phyloP scores from a whole-genome alignment of 2,113 vertebrate genomes.

The Antigone vipio region DNA sequence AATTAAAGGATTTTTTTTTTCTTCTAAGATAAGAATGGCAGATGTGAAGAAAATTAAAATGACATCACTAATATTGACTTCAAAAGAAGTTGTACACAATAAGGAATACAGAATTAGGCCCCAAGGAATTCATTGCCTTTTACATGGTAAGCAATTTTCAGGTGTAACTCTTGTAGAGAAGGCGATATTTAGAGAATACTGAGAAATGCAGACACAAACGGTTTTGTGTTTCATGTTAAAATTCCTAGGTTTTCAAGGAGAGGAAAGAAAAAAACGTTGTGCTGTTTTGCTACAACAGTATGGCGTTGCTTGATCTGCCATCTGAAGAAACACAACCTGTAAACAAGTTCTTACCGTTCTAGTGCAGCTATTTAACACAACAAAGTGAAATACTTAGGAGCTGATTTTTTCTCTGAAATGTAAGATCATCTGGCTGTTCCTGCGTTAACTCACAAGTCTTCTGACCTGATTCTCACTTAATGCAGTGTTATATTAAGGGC shows the following conservation, averaged over 20 bases:
- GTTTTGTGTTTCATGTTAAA: slow-evolving; percentile 12
- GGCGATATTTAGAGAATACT: background rate
- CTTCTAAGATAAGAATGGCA: background rate
- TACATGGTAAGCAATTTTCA: slow-evolving; percentile 68
- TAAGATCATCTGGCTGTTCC: background rate
- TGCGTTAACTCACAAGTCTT: background rate
- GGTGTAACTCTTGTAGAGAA: slow-evolving; percentile 74
- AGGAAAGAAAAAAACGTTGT: background rate
- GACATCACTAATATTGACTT: slow-evolving; percentile 58
- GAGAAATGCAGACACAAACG: background rate
- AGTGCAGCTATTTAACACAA: slow-evolving; percentile 1
- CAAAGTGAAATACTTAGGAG: background rate
- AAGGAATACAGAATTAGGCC: slow-evolving; percentile 25
- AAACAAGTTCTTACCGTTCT: slow-evolving; percentile 17
- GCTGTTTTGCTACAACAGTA: background rate
- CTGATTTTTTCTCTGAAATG: background rate
- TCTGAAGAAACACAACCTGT: slow-evolving; percentile 11
- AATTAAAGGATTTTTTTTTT: background rate
- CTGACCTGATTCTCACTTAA: background rate
- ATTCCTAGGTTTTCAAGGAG: background rate
- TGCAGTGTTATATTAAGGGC: background rate
- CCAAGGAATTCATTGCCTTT: slow-evolving; percentile 36
- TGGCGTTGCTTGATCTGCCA: slow-evolving; percentile 9
- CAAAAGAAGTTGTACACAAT: slow-evolving; percentile 39
- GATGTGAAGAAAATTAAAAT: slow-evolving; percentile 56